Base-by-base conservation (phyloP, 1,140 invertebrate genomes). In the Bactericera cockerelli region DNA sequence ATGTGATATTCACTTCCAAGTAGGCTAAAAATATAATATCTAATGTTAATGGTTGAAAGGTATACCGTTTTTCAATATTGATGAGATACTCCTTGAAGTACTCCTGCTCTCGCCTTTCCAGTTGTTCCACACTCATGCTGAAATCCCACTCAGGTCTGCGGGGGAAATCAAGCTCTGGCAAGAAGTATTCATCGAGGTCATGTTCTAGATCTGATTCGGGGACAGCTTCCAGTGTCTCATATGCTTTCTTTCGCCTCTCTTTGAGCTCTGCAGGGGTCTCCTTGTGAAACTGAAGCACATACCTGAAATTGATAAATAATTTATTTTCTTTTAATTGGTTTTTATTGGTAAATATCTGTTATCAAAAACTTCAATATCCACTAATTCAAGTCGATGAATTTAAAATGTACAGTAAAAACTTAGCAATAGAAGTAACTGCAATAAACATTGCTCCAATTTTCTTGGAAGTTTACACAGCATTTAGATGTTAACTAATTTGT, bases 131-230 rank as follows among this genome's bases (percentile, higher is more conserved):
- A 2, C 75, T 76, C 77, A 86, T 82, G 8, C 74, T 75, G 67
- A 82, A 85, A 67, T 82, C 77, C 90, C 90, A 94, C 0, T 77
- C 69, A 1, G 90, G 90, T 65, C 91, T 72, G 63, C 82, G 83
- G 0, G 91, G 90, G 70, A 93, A 89, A 63, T 86, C 80, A 19
- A 90, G 70, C 4, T 79, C 82, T 1, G 75, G 67, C n/a, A 80
- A 78, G 70, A 84, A 92, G 68, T 82, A 89, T 62, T 82, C 75
- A 54, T 81, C 77, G 0, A 75, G 70, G 49, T 81, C 76, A 25
- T 89, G 75, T 72, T 92, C 89, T 65, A 87, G 74, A 14, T 80
- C 74, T 38, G 75, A 70, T 56, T 82, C 70, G 11, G 74, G 62
- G 14, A 81, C 71, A 0, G 70, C 70, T 33, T 74, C 68, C 0